Conservation (phyloP, 2,113 vertebrate species). For the Seriola rivoliana region DNA sequence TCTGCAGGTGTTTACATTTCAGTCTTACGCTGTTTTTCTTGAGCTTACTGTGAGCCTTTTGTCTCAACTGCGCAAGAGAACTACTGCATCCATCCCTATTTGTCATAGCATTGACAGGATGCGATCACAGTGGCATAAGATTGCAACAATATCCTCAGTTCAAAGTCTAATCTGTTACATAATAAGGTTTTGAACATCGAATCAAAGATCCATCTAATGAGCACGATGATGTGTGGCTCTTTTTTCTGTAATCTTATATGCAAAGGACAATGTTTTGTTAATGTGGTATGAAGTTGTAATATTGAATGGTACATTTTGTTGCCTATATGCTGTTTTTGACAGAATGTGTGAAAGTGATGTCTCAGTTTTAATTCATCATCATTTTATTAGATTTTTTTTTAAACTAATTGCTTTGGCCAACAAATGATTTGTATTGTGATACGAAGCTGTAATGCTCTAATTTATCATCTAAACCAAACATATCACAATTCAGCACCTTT, state of each 20-base stretch:
- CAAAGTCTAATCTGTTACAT: conserved; percentile 47
- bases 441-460: conserved; percentile 1
- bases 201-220: conserved; percentile 28
- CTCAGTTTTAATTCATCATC: background rate
- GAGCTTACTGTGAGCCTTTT: conserved; percentile 60
- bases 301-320: background rate
- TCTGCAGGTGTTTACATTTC: conserved; percentile 77
- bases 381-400: background rate
- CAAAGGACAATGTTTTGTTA: background rate
- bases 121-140: conserved; percentile 18
- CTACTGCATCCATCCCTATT: conserved; percentile 45
- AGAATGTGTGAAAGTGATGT: conserved; percentile 1
- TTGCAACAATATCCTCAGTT: conserved; percentile 15
- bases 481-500: conserved; percentile 25
- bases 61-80: conserved; percentile 66
- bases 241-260: background rate
- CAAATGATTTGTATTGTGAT: background rate
- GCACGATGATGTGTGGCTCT: background rate
- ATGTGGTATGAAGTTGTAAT: background rate
- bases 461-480: conserved; percentile 4
- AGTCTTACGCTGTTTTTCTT: conserved; percentile 63
- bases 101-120: conserved; percentile 37
- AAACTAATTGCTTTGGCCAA: background rate
- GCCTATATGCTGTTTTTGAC: background rate
- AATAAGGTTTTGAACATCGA: conserved; percentile 27